Percentiles rank a stretch among this genome's conserved stretches.
These are phyloP conservation scores for Meles meles DNA, from an alignment of 2,113 vertebrate species.

Conservation along the genomic window DNA sequence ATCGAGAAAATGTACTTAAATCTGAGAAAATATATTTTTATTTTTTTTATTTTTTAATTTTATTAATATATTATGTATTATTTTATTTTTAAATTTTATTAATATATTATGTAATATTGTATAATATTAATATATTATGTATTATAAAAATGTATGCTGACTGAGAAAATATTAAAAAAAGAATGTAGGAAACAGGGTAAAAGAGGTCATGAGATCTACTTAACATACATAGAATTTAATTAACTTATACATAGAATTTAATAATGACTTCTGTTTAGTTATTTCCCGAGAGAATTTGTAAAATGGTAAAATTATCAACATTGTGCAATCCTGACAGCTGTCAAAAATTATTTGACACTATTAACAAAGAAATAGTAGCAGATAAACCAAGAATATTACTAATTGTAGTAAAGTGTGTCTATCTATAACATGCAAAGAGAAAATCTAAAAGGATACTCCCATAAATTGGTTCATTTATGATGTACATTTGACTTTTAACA, in stretches of 20 bases:
- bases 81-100: no score
- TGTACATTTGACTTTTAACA: neutral
- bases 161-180: neutral
- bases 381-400: neutral
- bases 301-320: neutral
- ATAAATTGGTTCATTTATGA: neutral
- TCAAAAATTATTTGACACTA: neutral
- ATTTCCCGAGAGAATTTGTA: neutral
- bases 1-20: neutral
- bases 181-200: neutral
- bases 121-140: no score
- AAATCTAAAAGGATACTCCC: neutral
- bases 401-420: neutral
- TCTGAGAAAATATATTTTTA: neutral
- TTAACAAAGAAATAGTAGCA: neutral
- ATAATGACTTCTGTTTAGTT: neutral
- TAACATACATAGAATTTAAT: neutral
- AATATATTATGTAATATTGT: no score
- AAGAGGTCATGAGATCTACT: neutral
- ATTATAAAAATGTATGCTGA: neutral
- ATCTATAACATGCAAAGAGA: neutral
- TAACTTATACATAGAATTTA: neutral
- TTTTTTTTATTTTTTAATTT: no score
- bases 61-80: no score
- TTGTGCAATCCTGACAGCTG: neutral